Evolutionary conservation across 2,888 invertebrate genomes (phyloP).

Genomic region (Mesoligia furuncula): DNA sequence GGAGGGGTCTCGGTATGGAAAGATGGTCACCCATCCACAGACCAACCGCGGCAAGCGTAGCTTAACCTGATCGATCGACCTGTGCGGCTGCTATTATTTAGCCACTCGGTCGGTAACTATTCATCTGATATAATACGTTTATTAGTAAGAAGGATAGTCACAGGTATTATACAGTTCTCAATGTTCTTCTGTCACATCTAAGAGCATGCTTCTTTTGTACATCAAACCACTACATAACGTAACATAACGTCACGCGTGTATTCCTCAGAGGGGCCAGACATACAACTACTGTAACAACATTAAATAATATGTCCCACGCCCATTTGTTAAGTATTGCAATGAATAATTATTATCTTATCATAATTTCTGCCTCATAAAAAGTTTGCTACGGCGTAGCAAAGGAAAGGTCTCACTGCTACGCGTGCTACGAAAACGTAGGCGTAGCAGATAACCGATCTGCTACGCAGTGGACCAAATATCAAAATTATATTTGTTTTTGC

Average conservation of each 20-base stretch:
- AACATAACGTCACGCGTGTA: fast-evolving
- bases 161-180: background rate
- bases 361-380: background rate
- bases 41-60: no score
- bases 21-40: no score
- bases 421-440: constrained; percentile 17
- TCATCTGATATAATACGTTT: no score
- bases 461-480: background rate
- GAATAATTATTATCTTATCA: background rate
- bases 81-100: no score
- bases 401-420: constrained; percentile 8
- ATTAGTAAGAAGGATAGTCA: no score
- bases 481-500: background rate
- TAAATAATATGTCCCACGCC: background rate
- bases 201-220: background rate
- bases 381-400: constrained; percentile 38
- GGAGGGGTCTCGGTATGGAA: no score
- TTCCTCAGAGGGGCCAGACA: background rate
- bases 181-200: no score
- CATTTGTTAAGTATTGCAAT: background rate
- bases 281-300: background rate
- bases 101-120: no score
- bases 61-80: no score
- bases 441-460: background rate
- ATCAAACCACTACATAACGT: background rate